Evolutionary conservation across 2,888 invertebrate genomes (phyloP), one percentile per base, ranked within the genome.

Genomic region (Rhaphigaster nebulosa): DNA sequence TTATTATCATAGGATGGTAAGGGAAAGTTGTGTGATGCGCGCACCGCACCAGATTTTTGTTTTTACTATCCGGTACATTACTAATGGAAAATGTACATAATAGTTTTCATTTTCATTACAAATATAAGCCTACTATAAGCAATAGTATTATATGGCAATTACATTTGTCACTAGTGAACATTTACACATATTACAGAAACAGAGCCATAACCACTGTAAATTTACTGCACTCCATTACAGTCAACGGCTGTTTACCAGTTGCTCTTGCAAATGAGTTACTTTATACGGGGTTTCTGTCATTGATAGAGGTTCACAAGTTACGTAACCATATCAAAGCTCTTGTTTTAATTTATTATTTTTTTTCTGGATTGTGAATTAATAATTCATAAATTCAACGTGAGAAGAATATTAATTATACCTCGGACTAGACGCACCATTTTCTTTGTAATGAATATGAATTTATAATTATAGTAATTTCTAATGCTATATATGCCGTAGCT

Each of bases 331-430:
- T 18, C 65, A 34, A 65, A 12, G 5, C 15, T 18, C n/a, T 60
- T 29, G 65, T 65, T 65, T 65, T 65, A 65, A 29, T 29, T 65
- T 65, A 29, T 56, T 56, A 23, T 56, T 23, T 29, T 65, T 65
- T 29, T 65, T 29, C 13, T 5, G 29, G 29, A 29, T 65, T 15
- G 29, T 65, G 65, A 29, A 65, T 65, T 65, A 65, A 29, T 65
- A 65, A 65, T 65, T 65, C 29, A 65, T 65, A 65, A 65, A 29
- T 65, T 65, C 65, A 60, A 60, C n/a, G n/a, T 60, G 65, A 29
- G 29, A 29, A 29, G 65, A 65, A 65, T 65, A 65, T 29, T 65
- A 65, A 65, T 18, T 1, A 29, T 29, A 23, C 26, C 56, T 8
- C 6, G 4, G 56, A 26, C 56, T 26, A 60, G 60, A 60, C n/a